A percentile compares a stretch with the other conserved stretches of the same genome.
These are phyloP conservation scores for Vanessa tameamea DNA, from an alignment of 1,140 invertebrate genomes.

Conservation along the genomic window DNA sequence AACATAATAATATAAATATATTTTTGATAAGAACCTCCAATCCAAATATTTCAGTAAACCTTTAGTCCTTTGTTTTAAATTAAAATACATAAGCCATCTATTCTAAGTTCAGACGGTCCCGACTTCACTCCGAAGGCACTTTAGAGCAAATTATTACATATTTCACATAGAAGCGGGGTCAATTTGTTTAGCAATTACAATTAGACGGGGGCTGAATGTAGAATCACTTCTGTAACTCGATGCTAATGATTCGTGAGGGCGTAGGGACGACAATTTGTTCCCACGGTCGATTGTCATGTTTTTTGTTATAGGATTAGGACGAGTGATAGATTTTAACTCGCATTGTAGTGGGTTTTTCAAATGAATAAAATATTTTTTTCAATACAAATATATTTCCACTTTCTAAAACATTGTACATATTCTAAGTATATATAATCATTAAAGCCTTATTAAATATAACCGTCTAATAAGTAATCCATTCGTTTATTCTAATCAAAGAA, in stretches of 20 bases:
- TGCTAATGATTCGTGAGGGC: constrained; percentile 55
- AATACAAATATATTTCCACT: neutral
- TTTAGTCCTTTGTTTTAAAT: too few species aligned
- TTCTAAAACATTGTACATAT: neutral
- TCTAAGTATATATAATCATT: too few species aligned
- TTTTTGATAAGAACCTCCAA: too few species aligned
- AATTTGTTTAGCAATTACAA: constrained; percentile 61
- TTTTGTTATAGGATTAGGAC: constrained; percentile 41
- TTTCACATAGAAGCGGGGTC: constrained; percentile 42
- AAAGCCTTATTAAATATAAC: too few species aligned
- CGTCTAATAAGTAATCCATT: too few species aligned
- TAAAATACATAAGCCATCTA: neutral
- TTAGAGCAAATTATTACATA: constrained; percentile 45
- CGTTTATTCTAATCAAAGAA: too few species aligned
- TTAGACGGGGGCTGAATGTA: constrained; percentile 45
- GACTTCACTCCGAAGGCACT: constrained; percentile 29
- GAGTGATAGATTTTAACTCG: constrained; percentile 31
- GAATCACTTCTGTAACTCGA: constrained; percentile 50
- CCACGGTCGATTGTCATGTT: constrained; percentile 51
- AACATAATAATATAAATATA: too few species aligned
- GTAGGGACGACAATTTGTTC: constrained; percentile 50
- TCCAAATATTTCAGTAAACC: too few species aligned
- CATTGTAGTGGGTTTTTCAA: neutral
- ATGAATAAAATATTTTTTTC: neutral
- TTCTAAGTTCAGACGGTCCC: neutral